Percentiles rank a stretch among this genome's conserved stretches.
phyloP scores from a whole-genome alignment of 2,113 vertebrate genomes.

The Haemorhous mexicanus region DNA sequence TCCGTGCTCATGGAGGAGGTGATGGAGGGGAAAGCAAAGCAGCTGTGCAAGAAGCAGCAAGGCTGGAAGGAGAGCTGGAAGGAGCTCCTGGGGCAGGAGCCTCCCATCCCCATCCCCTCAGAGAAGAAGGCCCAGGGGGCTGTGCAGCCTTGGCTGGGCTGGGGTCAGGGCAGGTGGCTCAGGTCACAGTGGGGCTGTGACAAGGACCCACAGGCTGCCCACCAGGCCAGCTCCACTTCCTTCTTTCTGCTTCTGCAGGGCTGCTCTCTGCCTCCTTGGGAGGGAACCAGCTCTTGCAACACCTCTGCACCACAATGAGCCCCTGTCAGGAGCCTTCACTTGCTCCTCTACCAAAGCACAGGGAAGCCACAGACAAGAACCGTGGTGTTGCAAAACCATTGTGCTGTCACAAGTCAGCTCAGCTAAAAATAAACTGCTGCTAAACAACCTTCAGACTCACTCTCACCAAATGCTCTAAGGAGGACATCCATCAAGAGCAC shows the following conservation, averaged over 20 bases:
- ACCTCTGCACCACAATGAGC: neutral
- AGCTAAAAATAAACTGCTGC: neutral
- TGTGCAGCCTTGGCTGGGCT: neutral
- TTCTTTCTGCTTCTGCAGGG: neutral
- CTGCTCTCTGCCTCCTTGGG: neutral
- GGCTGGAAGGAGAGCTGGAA: neutral
- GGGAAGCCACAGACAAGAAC: conserved; percentile 5
- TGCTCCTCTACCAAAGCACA: neutral
- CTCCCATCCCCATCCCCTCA: neutral
- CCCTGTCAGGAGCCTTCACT: neutral
- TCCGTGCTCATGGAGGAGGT: neutral
- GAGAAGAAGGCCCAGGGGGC: neutral
- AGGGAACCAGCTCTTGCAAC: neutral
- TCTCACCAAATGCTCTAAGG: neutral
- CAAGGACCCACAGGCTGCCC: neutral
- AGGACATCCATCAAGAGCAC: neutral
- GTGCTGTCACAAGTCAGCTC: neutral
- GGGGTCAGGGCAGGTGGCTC: neutral
- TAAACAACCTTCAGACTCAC: neutral
- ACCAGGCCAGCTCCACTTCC: neutral
- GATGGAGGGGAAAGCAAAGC: neutral
- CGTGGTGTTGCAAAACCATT: neutral
- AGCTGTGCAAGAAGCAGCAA: neutral
- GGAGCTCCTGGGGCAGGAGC: neutral
- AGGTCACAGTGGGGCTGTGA: neutral